These are phyloP conservation scores for Prolemur simus DNA, from an alignment of 2,113 vertebrate genomes.

Conservation along the genomic window DNA sequence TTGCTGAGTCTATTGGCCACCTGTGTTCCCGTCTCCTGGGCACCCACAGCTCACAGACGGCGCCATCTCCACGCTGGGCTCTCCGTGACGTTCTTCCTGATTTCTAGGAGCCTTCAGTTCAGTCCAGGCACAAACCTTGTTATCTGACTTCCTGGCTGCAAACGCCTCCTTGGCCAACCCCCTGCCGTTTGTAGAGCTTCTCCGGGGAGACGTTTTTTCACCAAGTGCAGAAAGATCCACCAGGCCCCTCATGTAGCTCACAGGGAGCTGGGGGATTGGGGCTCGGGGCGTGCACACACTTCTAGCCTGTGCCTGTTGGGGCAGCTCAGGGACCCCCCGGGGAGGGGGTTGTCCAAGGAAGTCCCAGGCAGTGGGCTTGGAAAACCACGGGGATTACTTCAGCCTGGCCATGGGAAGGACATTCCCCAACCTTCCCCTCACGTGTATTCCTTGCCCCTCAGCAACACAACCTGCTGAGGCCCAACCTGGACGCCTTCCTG, in stretches of 20 bases:
- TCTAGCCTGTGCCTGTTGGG: not conserved
- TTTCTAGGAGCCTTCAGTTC: not conserved
- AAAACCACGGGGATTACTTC: not conserved
- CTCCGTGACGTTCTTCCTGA: not conserved
- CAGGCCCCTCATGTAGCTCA: not conserved
- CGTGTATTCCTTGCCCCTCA: not conserved
- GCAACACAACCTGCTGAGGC: accelerated
- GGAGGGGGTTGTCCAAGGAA: not conserved
- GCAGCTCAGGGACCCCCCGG: not conserved
- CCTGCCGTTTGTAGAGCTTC: not conserved
- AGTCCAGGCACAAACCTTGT: not conserved
- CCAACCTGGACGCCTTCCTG: conserved; percentile 25
- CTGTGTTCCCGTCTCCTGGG: not conserved
- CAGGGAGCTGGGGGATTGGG: not conserved
- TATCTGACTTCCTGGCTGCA: not conserved
- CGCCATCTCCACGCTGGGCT: not conserved
- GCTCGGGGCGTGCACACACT: not conserved
- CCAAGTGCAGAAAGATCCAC: not conserved
- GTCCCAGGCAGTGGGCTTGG: not conserved
- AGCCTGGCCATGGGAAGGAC: not conserved
- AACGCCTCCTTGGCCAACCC: not conserved
- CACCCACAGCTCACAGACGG: not conserved
- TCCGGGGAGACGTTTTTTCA: not conserved
- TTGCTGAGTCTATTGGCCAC: not conserved
- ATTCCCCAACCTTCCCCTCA: not conserved